phyloP scores from a whole-genome alignment of 2,888 invertebrate genomes.

The Rhagium mordax region DNA sequence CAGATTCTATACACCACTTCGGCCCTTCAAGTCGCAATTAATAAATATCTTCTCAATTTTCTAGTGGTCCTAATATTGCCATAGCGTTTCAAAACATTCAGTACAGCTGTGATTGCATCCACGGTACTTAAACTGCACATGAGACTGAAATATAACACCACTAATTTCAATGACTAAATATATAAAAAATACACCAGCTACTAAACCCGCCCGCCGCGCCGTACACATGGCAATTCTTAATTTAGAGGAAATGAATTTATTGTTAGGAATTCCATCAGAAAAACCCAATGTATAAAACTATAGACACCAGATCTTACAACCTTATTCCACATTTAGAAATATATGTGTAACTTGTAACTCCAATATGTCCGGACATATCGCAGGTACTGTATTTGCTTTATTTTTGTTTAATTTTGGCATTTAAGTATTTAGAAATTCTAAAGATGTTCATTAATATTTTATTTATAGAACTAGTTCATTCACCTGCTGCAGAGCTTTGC shows the following conservation, averaged over 20 bases:
- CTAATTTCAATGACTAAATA: too few relatives aligned
- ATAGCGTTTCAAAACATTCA: too few relatives aligned
- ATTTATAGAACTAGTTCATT: slow-evolving; percentile 27
- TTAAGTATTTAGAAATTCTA: slow-evolving; percentile 10
- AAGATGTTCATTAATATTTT: slow-evolving; percentile 11
- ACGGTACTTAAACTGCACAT: too few relatives aligned
- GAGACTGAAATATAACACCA: too few relatives aligned
- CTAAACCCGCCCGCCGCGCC: neutral
- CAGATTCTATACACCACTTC: too few relatives aligned
- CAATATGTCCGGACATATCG: neutral
- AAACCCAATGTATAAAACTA: neutral
- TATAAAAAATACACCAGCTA: too few relatives aligned
- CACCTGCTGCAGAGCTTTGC: slow-evolving; percentile 12
- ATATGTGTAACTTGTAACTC: neutral
- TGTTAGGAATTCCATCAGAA: neutral
- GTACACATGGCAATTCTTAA: neutral
- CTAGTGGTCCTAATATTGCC: too few relatives aligned
- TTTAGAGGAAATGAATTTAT: neutral
- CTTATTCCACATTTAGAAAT: slow-evolving; percentile 8
- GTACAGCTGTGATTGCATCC: too few relatives aligned
- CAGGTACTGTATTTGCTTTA: neutral
- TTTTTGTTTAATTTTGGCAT: slow-evolving; percentile 24
- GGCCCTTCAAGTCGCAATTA: too few relatives aligned
- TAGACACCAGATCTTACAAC: neutral
- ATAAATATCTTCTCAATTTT: too few relatives aligned